phyloP scores from a whole-genome alignment of 1,140 invertebrate species.

The Ceratina australensis region DNA sequence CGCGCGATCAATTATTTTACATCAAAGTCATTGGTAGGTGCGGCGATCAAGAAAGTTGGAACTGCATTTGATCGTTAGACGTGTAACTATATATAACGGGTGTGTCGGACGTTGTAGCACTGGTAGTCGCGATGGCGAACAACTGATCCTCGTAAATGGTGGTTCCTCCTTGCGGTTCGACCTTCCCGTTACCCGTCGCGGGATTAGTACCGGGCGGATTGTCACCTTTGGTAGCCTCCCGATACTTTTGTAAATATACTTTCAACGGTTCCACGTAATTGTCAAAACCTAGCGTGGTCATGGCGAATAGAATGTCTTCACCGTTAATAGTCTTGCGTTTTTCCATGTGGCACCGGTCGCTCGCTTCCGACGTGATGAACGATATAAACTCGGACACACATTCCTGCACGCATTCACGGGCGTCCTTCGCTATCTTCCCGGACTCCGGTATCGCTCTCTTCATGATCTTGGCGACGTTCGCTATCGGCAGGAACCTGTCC shows the following conservation, averaged over 20 bases:
- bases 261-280: conserved; percentile 99
- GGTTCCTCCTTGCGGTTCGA: conserved; percentile 64
- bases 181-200: conserved; percentile 70
- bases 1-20: conserved; percentile 41
- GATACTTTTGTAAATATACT: conserved; percentile 97
- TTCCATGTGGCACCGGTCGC: conserved; percentile 97
- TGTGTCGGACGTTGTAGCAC: conserved; percentile 75
- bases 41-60: conserved; percentile 74
- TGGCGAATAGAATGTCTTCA: conserved; percentile 98
- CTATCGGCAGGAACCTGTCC: conserved; percentile 97
- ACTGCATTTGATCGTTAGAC: conserved; percentile 77
- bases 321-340: conserved; percentile 99
- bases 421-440: conserved; percentile 99
- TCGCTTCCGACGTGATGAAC: conserved; percentile 99
- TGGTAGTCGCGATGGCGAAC: conserved; percentile 75
- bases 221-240: conserved; percentile 86
- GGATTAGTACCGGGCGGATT: conserved; percentile 66
- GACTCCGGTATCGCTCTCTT: conserved; percentile 97
- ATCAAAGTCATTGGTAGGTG: conserved; percentile 37
- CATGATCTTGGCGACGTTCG: conserved; percentile 99
- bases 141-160: conserved; percentile 77
- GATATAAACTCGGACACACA: conserved; percentile 99
- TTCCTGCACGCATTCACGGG: conserved; percentile 99
- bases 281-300: conserved; percentile 98
- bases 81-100: conserved; percentile 78